Base-by-base conservation (phyloP, 2,113 vertebrate species). In the Calcarius ornatus region DNA sequence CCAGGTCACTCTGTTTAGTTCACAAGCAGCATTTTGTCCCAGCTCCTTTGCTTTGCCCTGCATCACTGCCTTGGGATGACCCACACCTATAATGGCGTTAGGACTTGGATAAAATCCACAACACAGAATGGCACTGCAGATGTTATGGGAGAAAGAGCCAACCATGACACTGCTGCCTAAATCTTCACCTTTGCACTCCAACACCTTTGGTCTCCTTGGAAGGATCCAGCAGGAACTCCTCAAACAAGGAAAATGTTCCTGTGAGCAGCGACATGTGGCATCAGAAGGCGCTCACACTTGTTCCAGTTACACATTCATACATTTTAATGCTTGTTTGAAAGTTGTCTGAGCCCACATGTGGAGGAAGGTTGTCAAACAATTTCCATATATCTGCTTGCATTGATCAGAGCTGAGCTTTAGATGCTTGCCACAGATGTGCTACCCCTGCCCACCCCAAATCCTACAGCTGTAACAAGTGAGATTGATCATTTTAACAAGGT, bases 181-280 rank as follows among this genome's bases (percentile, higher is more conserved):
- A 35, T 50, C 28, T 45, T 38, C 77, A 30, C 51, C 51, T 73
- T 5, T 68, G 75, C n/a, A 2, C 33, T 50, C 53, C 25, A 50
- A 3, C 15, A 9, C 19, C 40, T 86, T 21, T 27, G 1, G 0
- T 12, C 35, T 12, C 15, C 53, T 51, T 35, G 50, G 40, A 16
- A 57, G 35, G 16, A 20, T 70, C 60, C 9, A 10, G 33, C 14
- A n/a, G 53, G 30, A 60, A 10, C 25, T 33, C 42, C 45, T 81
- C n/a, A 20, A 35, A 27, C 0, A 3, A 60, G 30, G 38, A 0
- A 64, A 68, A 24, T 28, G 9, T 4, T 7, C 12, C n/a, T 47
- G 28, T 25, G 21, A 64, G 30, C 48, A 77, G 42, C 7, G 27
- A 7, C n/a, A 24, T 4, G 27, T 14, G 43, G 37, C 54, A 51